Conservation (phyloP, 2,888 invertebrate species). For the Tortricodes alternella region DNA sequence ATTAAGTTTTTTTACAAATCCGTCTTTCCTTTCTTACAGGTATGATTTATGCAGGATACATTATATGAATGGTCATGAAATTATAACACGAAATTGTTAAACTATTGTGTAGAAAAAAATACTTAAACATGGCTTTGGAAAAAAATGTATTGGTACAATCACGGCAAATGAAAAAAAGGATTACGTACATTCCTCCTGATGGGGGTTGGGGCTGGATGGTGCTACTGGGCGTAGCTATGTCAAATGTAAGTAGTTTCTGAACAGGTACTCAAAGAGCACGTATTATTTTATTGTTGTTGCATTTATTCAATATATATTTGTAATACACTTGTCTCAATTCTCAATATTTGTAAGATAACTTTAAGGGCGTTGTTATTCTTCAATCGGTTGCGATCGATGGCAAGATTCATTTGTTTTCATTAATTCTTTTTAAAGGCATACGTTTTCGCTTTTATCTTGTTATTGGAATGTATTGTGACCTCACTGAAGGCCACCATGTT, state of each 20-base stretch:
- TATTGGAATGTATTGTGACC: constrained; percentile 27
- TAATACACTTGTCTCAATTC: constrained; percentile 10
- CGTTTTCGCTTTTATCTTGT: constrained; percentile 26
- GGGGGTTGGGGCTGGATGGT: constrained; percentile 91
- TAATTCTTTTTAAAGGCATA: constrained; percentile 7
- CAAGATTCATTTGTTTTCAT: constrained; percentile 17
- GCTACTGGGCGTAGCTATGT: constrained; percentile 84
- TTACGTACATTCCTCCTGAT: constrained; percentile 82
- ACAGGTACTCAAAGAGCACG: constrained; percentile 4
- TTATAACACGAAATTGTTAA: too few species aligned
- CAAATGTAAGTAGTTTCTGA: constrained; percentile 85
- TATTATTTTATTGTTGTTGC: too few species aligned
- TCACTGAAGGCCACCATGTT: constrained; percentile 36
- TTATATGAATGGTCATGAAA: too few species aligned
- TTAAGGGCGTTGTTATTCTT: constrained; percentile 4
- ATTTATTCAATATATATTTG: constrained; percentile 3
- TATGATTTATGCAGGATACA: too few species aligned
- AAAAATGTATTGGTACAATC: constrained; percentile 47
- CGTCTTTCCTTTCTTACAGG: too few species aligned
- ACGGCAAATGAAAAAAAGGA: constrained; percentile 56
- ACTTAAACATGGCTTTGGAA: constrained; percentile 50
- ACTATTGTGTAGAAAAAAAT: not conserved
- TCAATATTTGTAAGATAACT: constrained; percentile 15
- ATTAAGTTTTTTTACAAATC: too few species aligned
- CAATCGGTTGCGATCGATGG: not conserved